Evolutionary conservation across 2,113 vertebrate genomes (phyloP).

Genomic region (Podarcis cretensis): DNA sequence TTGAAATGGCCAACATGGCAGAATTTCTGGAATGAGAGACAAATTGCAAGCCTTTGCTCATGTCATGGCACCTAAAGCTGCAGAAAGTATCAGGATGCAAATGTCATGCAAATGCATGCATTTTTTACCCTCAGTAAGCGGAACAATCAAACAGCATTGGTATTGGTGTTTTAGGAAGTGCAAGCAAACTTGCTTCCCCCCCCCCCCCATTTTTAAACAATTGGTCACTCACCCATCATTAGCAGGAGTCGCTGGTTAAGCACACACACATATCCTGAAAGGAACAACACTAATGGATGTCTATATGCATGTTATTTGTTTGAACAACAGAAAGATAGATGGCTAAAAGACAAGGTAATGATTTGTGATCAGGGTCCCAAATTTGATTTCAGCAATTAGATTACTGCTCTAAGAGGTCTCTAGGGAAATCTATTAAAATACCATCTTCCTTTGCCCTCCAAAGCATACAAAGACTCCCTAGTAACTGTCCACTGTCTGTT

Average conservation of each 20-base stretch:
- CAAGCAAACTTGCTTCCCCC: slow-evolving; percentile 39
- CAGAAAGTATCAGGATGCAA: not conserved
- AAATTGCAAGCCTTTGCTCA: not conserved
- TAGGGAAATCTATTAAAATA: slow-evolving; percentile 80
- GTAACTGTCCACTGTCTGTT: slow-evolving; percentile 65
- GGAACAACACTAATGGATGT: slow-evolving; percentile 73
- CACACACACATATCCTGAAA: slow-evolving; percentile 55
- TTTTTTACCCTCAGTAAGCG: not conserved
- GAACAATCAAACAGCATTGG: not conserved
- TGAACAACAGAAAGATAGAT: slow-evolving; percentile 75
- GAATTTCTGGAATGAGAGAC: not conserved
- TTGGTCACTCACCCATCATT: slow-evolving; percentile 62
- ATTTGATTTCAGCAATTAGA: slow-evolving; percentile 84
- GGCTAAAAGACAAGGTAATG: slow-evolving; percentile 82
- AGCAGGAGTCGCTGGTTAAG: slow-evolving; percentile 65
- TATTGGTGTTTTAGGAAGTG: not conserved
- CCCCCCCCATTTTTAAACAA: slow-evolving; percentile 57
- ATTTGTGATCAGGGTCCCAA: slow-evolving; percentile 80
- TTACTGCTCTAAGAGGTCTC: slow-evolving; percentile 78
- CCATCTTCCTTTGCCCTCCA: slow-evolving; percentile 64
- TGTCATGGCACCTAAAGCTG: not conserved
- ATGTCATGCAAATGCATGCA: not conserved
- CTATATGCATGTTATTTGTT: slow-evolving; percentile 74
- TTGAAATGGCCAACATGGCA: not conserved
- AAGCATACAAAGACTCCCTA: slow-evolving; percentile 72